Percentiles rank a stretch among this genome's conserved stretches.
phyloP scores from a whole-genome alignment of 2,113 vertebrate species.

The Eptesicus fuscus region DNA sequence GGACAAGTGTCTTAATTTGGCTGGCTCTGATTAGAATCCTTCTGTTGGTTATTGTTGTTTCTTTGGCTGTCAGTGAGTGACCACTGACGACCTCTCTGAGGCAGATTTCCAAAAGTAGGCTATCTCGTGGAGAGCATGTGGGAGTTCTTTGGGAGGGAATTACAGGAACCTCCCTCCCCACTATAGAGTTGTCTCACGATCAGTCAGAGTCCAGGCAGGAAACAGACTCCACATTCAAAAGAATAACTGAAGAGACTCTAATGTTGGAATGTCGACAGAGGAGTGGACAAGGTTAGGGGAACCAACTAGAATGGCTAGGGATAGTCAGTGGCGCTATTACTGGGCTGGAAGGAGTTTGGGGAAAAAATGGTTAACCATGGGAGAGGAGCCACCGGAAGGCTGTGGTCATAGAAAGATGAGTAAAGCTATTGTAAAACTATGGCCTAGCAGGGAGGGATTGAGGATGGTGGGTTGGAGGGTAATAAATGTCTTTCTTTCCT shows the following conservation, averaged over 20 bases:
- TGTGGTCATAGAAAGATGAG: neutral
- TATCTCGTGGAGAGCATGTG: neutral
- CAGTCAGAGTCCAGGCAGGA: neutral
- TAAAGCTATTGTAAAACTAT: neutral
- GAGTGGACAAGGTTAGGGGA: neutral
- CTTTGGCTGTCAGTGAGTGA: neutral
- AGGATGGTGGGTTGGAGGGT: neutral
- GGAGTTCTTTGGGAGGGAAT: neutral
- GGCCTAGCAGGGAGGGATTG: neutral
- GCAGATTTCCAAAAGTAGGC: neutral
- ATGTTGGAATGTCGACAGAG: neutral
- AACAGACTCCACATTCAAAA: neutral
- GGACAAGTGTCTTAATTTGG: neutral
- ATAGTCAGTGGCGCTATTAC: neutral
- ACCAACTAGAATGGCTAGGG: neutral
- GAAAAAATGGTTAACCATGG: neutral
- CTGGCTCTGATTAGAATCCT: neutral
- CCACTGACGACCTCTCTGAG: neutral
- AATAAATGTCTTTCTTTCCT: neutral
- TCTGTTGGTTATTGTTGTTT: neutral
- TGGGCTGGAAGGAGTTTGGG: neutral
- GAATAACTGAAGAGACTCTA: neutral
- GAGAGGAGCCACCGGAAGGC: neutral
- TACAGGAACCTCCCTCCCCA: neutral
- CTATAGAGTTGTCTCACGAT: neutral